phyloP scores from a whole-genome alignment of 2,888 invertebrate genomes.

The Lasioglossum zephyrum region DNA sequence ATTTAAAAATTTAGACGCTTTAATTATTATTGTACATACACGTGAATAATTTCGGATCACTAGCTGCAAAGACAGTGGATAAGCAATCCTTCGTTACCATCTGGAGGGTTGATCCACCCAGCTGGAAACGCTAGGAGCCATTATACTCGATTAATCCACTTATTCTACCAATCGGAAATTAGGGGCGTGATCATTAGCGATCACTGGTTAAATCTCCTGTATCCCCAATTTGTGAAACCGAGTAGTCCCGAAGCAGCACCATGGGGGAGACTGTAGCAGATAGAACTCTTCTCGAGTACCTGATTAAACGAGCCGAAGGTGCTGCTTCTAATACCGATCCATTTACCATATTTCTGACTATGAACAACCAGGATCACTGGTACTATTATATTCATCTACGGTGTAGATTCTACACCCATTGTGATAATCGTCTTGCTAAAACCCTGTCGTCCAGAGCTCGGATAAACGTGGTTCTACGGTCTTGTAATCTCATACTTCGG shows the following conservation, averaged over 20 bases:
- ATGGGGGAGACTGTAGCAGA: neutral
- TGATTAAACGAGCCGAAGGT: neutral
- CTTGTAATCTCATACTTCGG: constrained; percentile 3
- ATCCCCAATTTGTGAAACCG: neutral
- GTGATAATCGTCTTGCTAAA: neutral
- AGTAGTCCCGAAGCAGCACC: neutral
- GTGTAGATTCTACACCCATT: neutral
- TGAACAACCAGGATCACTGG: neutral
- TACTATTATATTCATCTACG: neutral
- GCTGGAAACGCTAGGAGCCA: neutral
- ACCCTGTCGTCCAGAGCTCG: neutral
- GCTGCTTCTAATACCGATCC: neutral
- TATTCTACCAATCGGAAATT: constrained; percentile 1
- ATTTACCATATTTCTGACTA: neutral
- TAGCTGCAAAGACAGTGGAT: neutral
- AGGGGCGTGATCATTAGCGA: neutral
- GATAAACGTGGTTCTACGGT: neutral
- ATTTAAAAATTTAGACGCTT: neutral
- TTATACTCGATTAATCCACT: neutral
- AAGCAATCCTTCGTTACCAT: neutral
- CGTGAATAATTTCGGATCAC: neutral
- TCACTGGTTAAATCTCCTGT: constrained; percentile 2
- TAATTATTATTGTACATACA: neutral
- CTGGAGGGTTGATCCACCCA: neutral
- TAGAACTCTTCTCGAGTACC: neutral